Evolutionary conservation across 2,888 invertebrate species (phyloP).

Genomic region (Eumacrocentrus americanus): DNA sequence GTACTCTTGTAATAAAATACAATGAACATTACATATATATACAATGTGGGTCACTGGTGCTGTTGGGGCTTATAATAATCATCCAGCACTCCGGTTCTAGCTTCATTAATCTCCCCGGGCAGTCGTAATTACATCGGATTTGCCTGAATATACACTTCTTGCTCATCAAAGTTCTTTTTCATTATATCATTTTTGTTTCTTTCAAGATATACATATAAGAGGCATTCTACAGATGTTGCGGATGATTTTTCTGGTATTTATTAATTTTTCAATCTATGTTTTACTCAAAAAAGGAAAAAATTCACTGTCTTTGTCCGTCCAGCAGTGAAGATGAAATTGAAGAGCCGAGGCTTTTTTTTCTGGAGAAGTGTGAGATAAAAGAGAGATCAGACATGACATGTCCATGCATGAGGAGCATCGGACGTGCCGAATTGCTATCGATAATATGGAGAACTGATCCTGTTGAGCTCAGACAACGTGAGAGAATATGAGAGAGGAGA

Average conservation of each 20-base stretch:
- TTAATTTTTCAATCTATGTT: too few relatives aligned
- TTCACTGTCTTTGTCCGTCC: too few relatives aligned
- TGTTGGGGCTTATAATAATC: background rate
- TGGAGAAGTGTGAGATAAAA: background rate
- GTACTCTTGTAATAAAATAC: too few relatives aligned
- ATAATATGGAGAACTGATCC: background rate
- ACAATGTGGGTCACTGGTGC: background rate
- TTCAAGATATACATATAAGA: too few relatives aligned
- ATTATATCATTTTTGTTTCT: too few relatives aligned
- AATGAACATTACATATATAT: too few relatives aligned
- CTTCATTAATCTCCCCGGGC: background rate
- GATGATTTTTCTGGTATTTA: too few relatives aligned
- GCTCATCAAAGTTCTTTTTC: too few relatives aligned
- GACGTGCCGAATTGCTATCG: background rate
- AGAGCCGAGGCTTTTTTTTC: background rate
- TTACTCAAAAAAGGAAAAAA: too few relatives aligned
- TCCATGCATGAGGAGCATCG: background rate
- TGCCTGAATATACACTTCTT: background rate
- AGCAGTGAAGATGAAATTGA: background rate
- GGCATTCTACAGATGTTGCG: too few relatives aligned
- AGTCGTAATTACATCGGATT: background rate
- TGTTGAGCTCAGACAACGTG: too few relatives aligned
- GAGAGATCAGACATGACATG: background rate
- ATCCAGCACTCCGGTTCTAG: background rate
- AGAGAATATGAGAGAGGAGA: too few relatives aligned